Percentiles rank a stretch among this genome's conserved stretches.
Conservation (phyloP, 2,113 vertebrate species). For the Phyllopteryx taeniolatus region DNA sequence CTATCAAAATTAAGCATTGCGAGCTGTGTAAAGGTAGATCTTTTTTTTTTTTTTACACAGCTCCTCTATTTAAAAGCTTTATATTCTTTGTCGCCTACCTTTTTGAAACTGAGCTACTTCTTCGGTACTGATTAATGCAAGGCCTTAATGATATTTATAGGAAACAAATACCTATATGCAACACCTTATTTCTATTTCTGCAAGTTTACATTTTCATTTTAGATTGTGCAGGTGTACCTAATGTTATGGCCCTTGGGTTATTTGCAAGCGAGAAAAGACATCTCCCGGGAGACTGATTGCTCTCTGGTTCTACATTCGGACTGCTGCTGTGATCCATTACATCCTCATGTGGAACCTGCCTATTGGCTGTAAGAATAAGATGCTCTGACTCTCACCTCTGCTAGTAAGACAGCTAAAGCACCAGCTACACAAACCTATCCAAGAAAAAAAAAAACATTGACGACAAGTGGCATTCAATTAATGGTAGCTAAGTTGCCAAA, state of each 20-base stretch:
- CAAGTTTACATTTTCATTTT: not conserved
- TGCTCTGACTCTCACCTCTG: not conserved
- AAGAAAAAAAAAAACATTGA: no score
- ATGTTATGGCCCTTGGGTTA: not conserved
- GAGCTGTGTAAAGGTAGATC: no score
- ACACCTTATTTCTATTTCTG: not conserved
- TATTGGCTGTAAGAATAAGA: slow-evolving; percentile 30
- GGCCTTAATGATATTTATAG: not conserved
- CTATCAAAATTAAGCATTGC: no score
- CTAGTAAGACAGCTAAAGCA: not conserved
- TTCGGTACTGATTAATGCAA: no score
- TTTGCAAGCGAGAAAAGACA: not conserved
- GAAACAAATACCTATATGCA: not conserved
- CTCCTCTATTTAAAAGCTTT: no score
- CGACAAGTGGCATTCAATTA: no score
- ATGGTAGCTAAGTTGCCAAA: no score
- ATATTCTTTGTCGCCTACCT: no score
- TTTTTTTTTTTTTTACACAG: no score
- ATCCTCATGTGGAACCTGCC: slow-evolving; percentile 35
- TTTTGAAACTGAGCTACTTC: no score
- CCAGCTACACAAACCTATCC: not conserved
- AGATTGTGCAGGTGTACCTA: not conserved
- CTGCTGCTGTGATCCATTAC: slow-evolving; percentile 17
- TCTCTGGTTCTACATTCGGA: not conserved
- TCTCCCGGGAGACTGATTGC: not conserved